Base-by-base conservation (phyloP, 2,797 vertebrate genomes). In the Mallotus villosus region DNA sequence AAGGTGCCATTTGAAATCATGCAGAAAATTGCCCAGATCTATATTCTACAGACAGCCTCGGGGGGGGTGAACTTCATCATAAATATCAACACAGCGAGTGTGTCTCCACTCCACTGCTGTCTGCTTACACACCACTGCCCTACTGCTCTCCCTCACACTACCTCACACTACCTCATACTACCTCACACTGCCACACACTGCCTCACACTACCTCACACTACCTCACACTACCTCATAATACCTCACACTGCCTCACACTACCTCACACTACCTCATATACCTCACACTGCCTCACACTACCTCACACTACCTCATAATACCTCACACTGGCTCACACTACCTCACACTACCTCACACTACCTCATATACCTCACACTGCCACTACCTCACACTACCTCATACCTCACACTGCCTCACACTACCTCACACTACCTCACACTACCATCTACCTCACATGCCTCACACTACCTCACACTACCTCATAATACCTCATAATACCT, bases 1-100 rank as follows among this genome's bases (percentile, higher is more conserved):
- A 89, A 90, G 92, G 92, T 87, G 88, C 86, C 72, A 90, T 89
- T 92, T 93, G 91, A 93, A 93, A 92, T 91, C 92, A 94, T 93
- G 90, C 93, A 93, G 92, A 93, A 94, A 94, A 94, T 94, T 93
- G 92, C 89, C 89, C 90, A 78, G 86, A 90, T 92, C 90, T 87
- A 91, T 84, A 83, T 80, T 79, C 81, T 88, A 85, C 87, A 87
- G 88, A 90, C 88, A 75, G 85, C 90, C 89, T 90, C 89, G 91
- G 91, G 92, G 92, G 87, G 89, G 81, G 78, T 76, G 11, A 80
- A 73, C 73, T 80, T 83, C 75, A 84, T 85, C 79, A 75, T 73
- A 80, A 61, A 84, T 82, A 79, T 75, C 59, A 32, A 73, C 73
- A 73, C 58, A 79, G 68, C 73, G 27, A 14, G 66, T 76, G 67